Conservation (phyloP, 2,113 vertebrate species). For the Pelobates fuscus region DNA sequence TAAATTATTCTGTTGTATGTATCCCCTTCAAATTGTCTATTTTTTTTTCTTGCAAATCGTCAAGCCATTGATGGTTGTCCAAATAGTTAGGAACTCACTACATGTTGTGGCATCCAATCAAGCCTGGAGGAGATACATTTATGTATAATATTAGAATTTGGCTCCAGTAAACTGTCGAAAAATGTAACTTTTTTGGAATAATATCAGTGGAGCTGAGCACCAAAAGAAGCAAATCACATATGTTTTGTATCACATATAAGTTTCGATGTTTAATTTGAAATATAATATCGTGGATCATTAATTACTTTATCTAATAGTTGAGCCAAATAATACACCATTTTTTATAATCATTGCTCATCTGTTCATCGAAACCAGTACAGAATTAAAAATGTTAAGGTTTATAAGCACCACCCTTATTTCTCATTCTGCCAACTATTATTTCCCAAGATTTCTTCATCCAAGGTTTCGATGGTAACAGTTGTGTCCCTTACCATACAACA, state of each 20-base stretch:
- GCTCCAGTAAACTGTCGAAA: slow-evolving; percentile 16
- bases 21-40: too few species aligned
- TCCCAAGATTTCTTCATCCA: too few species aligned
- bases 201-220: slow-evolving; percentile 24
- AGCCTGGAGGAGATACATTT: slow-evolving; percentile 14
- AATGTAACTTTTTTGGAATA: slow-evolving; percentile 30
- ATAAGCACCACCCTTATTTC: too few species aligned
- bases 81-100: too few species aligned
- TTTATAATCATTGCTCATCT: background rate
- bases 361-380: too few species aligned
- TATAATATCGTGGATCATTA: slow-evolving; percentile 25
- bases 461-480: too few species aligned
- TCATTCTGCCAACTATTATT: too few species aligned
- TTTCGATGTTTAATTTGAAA: slow-evolving; percentile 11
- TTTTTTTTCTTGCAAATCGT: too few species aligned
- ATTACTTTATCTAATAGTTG: slow-evolving; percentile 24
- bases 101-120: slow-evolving; percentile 10
- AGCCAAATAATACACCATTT: background rate
- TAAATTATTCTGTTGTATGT: too few species aligned
- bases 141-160: slow-evolving; percentile 28
- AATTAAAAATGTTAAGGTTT: too few species aligned
- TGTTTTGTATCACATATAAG: slow-evolving; percentile 3
- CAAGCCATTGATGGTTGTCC: too few species aligned
- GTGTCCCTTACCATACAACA: too few species aligned
- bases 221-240: slow-evolving; percentile 26